phyloP scores from a whole-genome alignment of 92 coral and sea anemone genomes.

The Umimayanthus kanabou region DNA sequence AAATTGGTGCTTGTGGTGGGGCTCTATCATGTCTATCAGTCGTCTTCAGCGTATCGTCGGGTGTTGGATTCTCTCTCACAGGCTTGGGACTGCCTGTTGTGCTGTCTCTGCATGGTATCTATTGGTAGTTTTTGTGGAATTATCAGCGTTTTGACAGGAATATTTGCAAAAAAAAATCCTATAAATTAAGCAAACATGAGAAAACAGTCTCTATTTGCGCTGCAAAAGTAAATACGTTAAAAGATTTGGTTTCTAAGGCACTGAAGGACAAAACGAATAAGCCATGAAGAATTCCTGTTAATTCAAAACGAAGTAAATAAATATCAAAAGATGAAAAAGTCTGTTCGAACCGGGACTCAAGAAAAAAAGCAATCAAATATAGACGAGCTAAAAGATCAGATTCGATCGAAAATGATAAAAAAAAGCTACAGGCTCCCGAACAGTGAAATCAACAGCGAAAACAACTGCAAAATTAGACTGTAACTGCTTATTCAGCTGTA shows the following conservation, averaged over 20 bases:
- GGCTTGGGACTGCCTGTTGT: constrained; percentile 14
- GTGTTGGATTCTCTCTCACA: not conserved
- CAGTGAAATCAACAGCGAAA: no score
- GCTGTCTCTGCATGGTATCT: not conserved
- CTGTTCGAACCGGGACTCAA: not conserved
- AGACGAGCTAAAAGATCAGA: not conserved
- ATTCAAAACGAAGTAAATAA: not conserved
- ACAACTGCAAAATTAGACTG: no score
- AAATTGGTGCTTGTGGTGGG: not conserved
- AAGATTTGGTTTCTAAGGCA: constrained; percentile 9
- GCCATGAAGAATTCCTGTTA: constrained; percentile 12
- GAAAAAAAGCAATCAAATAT: no score
- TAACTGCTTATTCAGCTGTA: no score
- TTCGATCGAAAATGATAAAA: not conserved
- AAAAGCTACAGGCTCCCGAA: no score
- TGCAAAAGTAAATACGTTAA: constrained; percentile 21
- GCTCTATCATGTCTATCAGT: constrained; percentile 18
- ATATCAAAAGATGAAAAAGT: not conserved
- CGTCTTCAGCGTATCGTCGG: constrained; percentile 3
- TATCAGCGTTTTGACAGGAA: not conserved
- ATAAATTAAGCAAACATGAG: constrained; percentile 18
- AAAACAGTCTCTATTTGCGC: not conserved
- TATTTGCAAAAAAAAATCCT: not conserved
- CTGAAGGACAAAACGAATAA: constrained; percentile 8
- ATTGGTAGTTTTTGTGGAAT: constrained; percentile 17